Evolutionary conservation across 2,888 invertebrate species (phyloP).

Genomic region (Acanthosepion esculentum): DNA sequence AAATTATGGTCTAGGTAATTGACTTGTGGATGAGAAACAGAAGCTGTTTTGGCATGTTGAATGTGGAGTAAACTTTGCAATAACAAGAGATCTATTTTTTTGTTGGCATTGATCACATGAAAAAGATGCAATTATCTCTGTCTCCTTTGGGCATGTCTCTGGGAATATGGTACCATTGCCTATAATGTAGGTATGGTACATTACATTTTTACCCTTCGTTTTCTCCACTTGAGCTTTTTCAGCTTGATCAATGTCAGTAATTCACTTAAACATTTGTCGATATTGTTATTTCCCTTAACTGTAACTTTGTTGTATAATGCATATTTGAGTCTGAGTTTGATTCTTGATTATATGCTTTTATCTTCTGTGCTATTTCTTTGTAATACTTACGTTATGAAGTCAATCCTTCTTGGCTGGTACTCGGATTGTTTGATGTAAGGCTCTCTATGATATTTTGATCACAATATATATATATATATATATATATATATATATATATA

Average conservation of each 20-base stretch:
- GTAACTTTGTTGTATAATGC: neutral
- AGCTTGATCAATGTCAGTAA: neutral
- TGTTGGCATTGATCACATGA: neutral
- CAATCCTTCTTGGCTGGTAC: too few species aligned
- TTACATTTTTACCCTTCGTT: neutral
- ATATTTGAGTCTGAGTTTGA: neutral
- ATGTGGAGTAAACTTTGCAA: neutral
- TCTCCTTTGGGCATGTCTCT: neutral
- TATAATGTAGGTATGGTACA: neutral
- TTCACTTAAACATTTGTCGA: neutral
- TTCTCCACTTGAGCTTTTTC: neutral
- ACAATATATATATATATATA: too few species aligned
- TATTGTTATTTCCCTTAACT: neutral
- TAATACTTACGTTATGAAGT: neutral
- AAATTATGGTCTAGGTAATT: neutral
- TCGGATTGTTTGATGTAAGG: too few species aligned
- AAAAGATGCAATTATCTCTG: slow-evolving; percentile 6
- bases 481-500: too few species aligned
- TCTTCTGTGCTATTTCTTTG: neutral
- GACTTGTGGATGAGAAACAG: neutral
- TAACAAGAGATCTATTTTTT: neutral
- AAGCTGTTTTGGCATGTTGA: neutral
- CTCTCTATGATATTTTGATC: too few species aligned
- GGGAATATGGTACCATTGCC: neutral
- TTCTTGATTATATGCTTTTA: neutral